Conservation (phyloP, 2,888 invertebrate genomes). For the Chrysolina oricalcia region DNA sequence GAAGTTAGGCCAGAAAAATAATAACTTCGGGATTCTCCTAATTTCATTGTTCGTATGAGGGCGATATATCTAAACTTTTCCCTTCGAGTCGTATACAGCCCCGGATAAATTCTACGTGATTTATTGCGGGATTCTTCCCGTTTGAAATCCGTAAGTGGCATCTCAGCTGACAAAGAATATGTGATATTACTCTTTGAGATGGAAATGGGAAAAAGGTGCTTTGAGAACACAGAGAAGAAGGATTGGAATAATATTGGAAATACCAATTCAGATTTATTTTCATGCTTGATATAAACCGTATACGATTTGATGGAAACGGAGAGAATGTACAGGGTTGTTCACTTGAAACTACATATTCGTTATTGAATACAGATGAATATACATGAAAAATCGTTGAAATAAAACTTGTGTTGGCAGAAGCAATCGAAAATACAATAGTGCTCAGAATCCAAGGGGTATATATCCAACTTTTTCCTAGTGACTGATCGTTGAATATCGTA, state of each 20-base stretch:
- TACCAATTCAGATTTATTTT: background rate
- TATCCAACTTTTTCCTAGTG: no score
- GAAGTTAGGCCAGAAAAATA: background rate
- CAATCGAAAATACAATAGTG: no score
- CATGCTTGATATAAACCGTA: background rate
- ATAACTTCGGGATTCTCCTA: slow-evolving; percentile 1
- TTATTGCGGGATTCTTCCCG: background rate
- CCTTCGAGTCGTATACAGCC: background rate
- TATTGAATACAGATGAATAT: no score
- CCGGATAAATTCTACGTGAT: background rate
- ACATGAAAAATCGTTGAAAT: no score
- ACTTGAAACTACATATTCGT: background rate
- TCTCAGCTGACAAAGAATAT: slow-evolving; percentile 7
- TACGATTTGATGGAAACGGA: background rate
- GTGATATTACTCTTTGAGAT: slow-evolving; percentile 11
- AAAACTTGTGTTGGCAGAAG: no score
- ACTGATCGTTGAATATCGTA: no score
- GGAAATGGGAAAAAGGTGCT: slow-evolving; percentile 15
- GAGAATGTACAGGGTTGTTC: background rate
- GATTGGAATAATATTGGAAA: slow-evolving; percentile 17
- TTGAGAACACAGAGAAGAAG: background rate
- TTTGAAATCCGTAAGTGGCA: slow-evolving; percentile 12
- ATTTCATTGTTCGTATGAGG: background rate
- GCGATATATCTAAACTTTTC: background rate
- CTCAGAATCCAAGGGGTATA: no score